Conservation (phyloP, 2,888 invertebrate species). For the Protophormia terraenovae region DNA sequence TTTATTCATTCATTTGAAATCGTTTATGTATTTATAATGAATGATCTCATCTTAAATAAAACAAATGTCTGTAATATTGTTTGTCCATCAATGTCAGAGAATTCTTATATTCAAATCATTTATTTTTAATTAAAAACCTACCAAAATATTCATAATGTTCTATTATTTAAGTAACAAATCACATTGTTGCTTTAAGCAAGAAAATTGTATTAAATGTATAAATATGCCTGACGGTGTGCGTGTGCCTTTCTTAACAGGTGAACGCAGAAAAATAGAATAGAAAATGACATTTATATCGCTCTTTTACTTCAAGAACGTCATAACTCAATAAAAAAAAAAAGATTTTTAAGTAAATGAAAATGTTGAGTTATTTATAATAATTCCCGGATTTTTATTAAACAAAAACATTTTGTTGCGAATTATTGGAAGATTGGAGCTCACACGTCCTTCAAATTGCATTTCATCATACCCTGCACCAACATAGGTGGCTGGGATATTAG, state of each 20-base stretch:
- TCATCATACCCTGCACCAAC: too few species aligned
- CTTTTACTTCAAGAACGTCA: too few species aligned
- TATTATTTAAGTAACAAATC: slow-evolving; percentile 4
- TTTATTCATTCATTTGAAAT: background rate
- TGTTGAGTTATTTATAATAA: too few species aligned
- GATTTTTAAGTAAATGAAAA: too few species aligned
- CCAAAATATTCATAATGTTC: slow-evolving; percentile 8
- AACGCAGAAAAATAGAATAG: background rate
- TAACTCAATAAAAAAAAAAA: too few species aligned
- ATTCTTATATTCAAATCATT: background rate
- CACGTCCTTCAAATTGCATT: too few species aligned
- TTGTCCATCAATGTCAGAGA: slow-evolving; percentile 15
- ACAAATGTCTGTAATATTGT: slow-evolving; percentile 12
- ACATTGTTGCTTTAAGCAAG: slow-evolving; percentile 6
- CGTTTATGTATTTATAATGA: slow-evolving; percentile 14
- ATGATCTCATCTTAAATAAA: slow-evolving; percentile 4
- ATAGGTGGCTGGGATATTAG: too few species aligned
- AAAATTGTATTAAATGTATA: background rate
- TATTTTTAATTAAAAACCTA: slow-evolving; percentile 27
- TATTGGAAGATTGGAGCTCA: too few species aligned
- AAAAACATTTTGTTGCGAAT: too few species aligned
- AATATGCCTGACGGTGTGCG: background rate
- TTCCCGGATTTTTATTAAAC: too few species aligned
- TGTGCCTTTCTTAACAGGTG: background rate
- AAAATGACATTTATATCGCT: too few species aligned